Conservation (phyloP, 2,113 vertebrate genomes). For the Tupaia tana region DNA sequence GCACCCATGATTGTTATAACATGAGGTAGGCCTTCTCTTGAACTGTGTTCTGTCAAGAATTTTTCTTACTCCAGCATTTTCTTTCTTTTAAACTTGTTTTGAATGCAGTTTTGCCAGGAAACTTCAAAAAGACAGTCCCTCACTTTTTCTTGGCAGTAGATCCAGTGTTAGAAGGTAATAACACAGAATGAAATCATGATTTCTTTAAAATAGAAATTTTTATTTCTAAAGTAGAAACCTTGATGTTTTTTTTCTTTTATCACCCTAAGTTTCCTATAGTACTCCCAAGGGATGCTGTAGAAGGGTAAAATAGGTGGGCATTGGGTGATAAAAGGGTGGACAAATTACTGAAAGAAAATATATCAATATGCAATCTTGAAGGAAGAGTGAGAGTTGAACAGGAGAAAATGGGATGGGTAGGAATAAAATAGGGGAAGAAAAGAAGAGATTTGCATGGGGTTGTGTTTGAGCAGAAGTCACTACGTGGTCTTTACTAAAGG, state of each 20-base stretch:
- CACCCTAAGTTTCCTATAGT: not conserved
- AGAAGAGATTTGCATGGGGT: not conserved
- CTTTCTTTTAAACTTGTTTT: conserved; percentile 49
- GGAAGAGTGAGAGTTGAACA: not conserved
- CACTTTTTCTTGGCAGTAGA: not conserved
- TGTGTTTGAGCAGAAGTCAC: not conserved
- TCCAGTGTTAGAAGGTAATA: not conserved
- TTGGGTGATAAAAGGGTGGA: not conserved
- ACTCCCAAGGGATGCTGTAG: not conserved
- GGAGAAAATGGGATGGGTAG: not conserved
- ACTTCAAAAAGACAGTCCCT: conserved; percentile 21
- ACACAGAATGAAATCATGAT: not conserved
- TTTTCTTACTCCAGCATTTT: not conserved
- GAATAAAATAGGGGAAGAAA: not conserved
- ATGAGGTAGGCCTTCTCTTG: not conserved
- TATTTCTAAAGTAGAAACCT: not conserved
- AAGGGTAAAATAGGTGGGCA: not conserved
- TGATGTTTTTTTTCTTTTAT: not conserved
- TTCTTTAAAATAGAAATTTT: not conserved
- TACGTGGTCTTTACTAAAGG: not conserved
- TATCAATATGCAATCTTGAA: not conserved
- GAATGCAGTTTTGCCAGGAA: conserved; percentile 47
- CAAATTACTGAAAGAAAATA: not conserved
- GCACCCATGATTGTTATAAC: not conserved
- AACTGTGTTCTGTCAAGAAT: not conserved